Evolutionary conservation across 1,140 invertebrate species (phyloP).

Genomic region (Hetaerina americana): DNA sequence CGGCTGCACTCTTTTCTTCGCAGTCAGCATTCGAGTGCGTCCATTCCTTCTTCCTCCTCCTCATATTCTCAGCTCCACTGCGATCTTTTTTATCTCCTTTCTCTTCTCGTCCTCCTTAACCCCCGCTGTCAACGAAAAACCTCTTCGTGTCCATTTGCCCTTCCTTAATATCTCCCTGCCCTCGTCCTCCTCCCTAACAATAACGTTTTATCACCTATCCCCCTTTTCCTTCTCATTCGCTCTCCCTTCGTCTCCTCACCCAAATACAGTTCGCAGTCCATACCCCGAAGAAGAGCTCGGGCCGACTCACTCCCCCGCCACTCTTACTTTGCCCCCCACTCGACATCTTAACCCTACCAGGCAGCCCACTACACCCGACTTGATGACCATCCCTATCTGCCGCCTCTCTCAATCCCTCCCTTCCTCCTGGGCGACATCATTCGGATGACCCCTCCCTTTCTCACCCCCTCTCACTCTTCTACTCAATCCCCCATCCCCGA

Average conservation of each 20-base stretch:
- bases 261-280: not conserved
- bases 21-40: no score
- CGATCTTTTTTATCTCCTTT: no score
- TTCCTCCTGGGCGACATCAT: not conserved
- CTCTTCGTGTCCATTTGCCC: not conserved
- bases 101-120: not conserved
- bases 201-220: no score
- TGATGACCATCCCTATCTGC: not conserved
- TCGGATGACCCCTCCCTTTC: no score
- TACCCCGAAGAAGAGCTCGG: not conserved
- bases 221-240: not conserved
- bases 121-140: not conserved
- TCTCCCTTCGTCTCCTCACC: not conserved
- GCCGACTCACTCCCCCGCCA: no score
- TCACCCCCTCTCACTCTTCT: not conserved
- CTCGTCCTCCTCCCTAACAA: not conserved
- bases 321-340: not conserved
- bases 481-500: no score
- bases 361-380: not conserved
- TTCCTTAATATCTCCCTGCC: not conserved
- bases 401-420: not conserved
- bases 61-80: no score
- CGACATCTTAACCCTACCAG: not conserved
- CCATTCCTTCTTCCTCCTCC: not conserved
- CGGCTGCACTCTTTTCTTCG: no score